Evolutionary conservation across 2,888 invertebrate species (phyloP), one percentile per base, ranked within the genome.

Genomic region (Limenitis camilla): DNA sequence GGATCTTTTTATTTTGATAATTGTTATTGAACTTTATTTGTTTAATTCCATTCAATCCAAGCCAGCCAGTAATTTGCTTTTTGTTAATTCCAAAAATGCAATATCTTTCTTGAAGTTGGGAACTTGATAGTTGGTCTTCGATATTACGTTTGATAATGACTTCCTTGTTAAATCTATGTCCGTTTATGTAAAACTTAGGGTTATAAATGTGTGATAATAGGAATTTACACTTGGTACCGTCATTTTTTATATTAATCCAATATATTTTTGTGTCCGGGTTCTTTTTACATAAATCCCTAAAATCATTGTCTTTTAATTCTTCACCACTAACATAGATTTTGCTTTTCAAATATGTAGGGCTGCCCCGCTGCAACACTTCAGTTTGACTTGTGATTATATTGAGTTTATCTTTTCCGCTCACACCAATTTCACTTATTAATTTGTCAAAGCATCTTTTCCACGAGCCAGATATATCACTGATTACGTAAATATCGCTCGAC

Each of bases 191-290:
- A 11, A 43, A 43, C 19, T 33, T 5, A 32, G 43, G 33, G 32
- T 43, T 43, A 43, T 43, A 43, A 43, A 43, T 43, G 10, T 43
- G 43, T 32, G 19, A 32, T 43, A 43, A 32, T 6, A 43, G 5
- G 33, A 31, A 43, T 32, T 31, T 30, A 10, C 6, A 3, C 11
- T 10, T 6, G n/a, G 30, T 19, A 19, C 19, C 11, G 30, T 32
- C 32, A 19, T 43, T 11, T 10, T 7, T 10, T 43, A 43, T 10
- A 32, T 32, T 43, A 43, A 30, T 10, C 33, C 43, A 43, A 43
- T 43, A 43, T 19, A 43, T 43, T 19, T 31, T 43, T 11, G 3
- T 19, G 5, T 30, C 43, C n/a, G 43, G 32, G 7, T 32, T 32
- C 6, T 7, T 32, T 5, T 32, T 5, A 7, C 32, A 32, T 32